A percentile compares a stretch with the other conserved stretches of the same genome.
These are phyloP conservation scores for Sericinus montela DNA, from an alignment of 2,888 invertebrate genomes.

Conservation along the genomic window DNA sequence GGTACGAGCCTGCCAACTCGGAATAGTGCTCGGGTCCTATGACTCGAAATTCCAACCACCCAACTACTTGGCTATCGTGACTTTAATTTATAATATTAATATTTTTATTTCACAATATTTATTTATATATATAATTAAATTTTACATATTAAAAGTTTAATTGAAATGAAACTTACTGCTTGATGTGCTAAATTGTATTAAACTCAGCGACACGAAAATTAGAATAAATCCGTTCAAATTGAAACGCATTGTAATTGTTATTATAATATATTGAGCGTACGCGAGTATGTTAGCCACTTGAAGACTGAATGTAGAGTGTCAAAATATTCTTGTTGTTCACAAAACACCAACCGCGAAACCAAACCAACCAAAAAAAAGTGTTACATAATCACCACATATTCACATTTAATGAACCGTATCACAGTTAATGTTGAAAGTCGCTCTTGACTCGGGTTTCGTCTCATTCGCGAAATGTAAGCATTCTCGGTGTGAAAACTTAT, in stretches of 20 bases:
- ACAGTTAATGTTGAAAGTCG: slow-evolving; percentile 12
- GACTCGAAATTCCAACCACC: too few species aligned
- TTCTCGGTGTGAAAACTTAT: slow-evolving; percentile 5
- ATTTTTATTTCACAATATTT: too few species aligned
- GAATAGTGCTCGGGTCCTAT: too few species aligned
- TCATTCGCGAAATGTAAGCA: slow-evolving; percentile 1
- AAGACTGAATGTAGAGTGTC: slow-evolving; percentile 13
- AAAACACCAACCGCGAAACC: not conserved
- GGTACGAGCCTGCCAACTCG: too few species aligned
- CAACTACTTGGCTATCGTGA: too few species aligned
- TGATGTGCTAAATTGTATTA: not conserved
- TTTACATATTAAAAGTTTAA: too few species aligned
- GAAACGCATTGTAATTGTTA: not conserved
- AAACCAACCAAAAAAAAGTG: slow-evolving; percentile 1
- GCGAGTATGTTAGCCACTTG: not conserved
- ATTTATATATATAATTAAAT: too few species aligned
- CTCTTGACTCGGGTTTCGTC: not conserved
- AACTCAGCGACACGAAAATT: not conserved
- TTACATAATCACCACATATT: slow-evolving; percentile 16
- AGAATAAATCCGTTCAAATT: not conserved
- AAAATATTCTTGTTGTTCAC: slow-evolving; percentile 5
- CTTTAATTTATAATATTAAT: too few species aligned
- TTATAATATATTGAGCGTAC: not conserved
- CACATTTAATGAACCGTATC: slow-evolving; percentile 12
- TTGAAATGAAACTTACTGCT: slow-evolving; percentile 1